Conservation (phyloP, 2,888 invertebrate species). For the Pachymerium ferrugineum region DNA sequence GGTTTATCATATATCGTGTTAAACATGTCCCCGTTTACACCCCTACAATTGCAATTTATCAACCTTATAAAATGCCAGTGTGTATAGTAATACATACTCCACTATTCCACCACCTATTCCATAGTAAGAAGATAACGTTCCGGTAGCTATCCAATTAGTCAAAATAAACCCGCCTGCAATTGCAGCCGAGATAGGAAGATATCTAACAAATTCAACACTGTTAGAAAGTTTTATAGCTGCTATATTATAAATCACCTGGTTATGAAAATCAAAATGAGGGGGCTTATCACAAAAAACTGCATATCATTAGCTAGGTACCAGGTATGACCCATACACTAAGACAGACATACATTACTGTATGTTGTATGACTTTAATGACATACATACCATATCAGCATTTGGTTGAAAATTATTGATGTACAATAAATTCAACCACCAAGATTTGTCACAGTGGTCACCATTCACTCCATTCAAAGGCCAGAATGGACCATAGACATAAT, state of each 20-base stretch:
- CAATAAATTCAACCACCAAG: conserved; percentile 21
- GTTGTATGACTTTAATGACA: background rate
- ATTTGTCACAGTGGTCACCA: background rate
- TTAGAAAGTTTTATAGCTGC: background rate
- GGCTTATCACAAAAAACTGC: background rate
- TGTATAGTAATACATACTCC: background rate
- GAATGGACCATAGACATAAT: conserved; percentile 20
- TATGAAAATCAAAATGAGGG: background rate
- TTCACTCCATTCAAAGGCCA: background rate
- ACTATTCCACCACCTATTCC: background rate
- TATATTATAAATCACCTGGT: background rate
- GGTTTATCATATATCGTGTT: conserved; percentile 69
- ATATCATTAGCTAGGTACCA: background rate
- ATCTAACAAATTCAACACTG: background rate
- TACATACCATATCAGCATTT: background rate
- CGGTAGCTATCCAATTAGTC: background rate
- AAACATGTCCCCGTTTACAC: too few relatives aligned
- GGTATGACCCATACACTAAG: background rate
- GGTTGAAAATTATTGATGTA: conserved; percentile 21
- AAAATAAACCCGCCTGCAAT: background rate
- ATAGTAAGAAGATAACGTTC: background rate
- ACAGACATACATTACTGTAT: too few relatives aligned
- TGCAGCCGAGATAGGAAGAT: background rate
- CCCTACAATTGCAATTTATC: too few relatives aligned
- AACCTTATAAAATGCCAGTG: too few relatives aligned